phyloP scores from a whole-genome alignment of 1,140 invertebrate genomes.

The Euura saliciscinereae region DNA sequence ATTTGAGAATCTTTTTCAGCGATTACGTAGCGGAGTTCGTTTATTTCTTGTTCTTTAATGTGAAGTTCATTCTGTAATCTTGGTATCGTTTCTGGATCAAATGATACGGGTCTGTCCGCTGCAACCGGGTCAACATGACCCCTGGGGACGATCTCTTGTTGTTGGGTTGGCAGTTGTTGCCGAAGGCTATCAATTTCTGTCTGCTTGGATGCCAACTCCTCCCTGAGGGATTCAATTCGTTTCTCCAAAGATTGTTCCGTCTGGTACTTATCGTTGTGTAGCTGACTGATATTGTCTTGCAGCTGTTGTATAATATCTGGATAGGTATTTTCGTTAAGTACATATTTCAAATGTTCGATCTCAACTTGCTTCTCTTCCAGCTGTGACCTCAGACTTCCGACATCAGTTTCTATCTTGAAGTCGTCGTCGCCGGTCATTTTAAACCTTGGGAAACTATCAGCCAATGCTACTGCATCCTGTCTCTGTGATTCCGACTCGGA shows the following conservation, averaged over 20 bases:
- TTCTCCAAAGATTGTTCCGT: conserved; percentile 32
- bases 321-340: conserved; percentile 48
- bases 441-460: conserved; percentile 33
- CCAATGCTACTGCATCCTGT: not conserved
- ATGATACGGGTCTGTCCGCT: conserved; percentile 20
- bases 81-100: conserved; percentile 41
- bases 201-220: not conserved
- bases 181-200: conserved; percentile 24
- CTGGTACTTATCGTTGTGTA: conserved; percentile 50
- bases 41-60: conserved; percentile 42
- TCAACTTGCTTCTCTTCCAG: conserved; percentile 45
- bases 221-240: conserved; percentile 14
- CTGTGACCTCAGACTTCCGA: conserved; percentile 40
- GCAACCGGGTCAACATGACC: conserved; percentile 13
- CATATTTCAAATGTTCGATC: conserved; percentile 49
- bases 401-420: conserved; percentile 13
- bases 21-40: conserved; percentile 40
- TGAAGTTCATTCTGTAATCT: conserved; percentile 38
- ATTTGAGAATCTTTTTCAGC: conserved; percentile 46
- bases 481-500: not conserved
- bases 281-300: conserved; percentile 49
- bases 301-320: conserved; percentile 48
- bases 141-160: conserved; percentile 24
- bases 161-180: conserved; percentile 21
- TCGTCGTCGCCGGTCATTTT: conserved; percentile 33